Evolutionary conservation across 2,113 vertebrate genomes (phyloP).

Genomic region (Actenoides hombroni): DNA sequence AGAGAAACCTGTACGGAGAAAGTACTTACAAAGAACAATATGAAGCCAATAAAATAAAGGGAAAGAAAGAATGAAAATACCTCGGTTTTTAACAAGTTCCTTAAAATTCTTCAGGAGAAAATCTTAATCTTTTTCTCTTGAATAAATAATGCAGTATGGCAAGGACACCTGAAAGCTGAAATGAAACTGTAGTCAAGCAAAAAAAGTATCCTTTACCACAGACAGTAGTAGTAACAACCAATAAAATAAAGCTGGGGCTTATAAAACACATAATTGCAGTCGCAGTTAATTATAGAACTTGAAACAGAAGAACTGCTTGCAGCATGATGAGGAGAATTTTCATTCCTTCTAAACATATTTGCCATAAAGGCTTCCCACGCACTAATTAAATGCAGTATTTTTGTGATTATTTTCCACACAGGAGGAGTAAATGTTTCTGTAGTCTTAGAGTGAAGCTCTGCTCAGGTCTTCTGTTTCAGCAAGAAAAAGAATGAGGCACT

Average conservation of each 20-base stretch:
- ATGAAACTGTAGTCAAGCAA: neutral
- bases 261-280: conserved; percentile 46
- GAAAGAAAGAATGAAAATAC: neutral
- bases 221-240: neutral
- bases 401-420: neutral
- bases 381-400: neutral
- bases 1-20: neutral
- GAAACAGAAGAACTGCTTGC: neutral
- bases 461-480: neutral
- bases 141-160: conserved; percentile 24
- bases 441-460: neutral
- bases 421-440: neutral
- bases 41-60: neutral
- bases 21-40: neutral
- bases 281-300: conserved; percentile 16
- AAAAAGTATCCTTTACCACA: conserved; percentile 13
- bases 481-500: neutral
- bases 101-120: conserved; percentile 38
- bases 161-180: conserved; percentile 36
- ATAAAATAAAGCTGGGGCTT: neutral
- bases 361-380: neutral
- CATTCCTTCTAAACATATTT: neutral
- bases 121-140: conserved; percentile 29
- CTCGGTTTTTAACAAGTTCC: neutral
- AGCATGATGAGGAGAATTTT: neutral